Conservation (phyloP, 1,140 invertebrate species). For the Ptiloglossa arizonensis region DNA sequence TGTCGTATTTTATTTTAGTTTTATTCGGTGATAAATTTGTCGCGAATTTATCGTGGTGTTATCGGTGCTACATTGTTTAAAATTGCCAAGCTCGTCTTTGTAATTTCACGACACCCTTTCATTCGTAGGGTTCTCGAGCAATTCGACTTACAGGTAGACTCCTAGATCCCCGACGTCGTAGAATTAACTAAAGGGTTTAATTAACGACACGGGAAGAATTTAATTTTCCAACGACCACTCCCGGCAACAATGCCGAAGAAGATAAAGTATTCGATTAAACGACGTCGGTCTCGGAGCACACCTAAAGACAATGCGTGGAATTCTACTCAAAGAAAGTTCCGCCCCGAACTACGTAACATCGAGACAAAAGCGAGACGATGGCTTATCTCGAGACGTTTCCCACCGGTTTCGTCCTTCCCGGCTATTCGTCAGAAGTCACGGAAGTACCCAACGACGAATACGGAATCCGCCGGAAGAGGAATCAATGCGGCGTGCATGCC, state of each 20-base stretch:
- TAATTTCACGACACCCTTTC: too few relatives aligned
- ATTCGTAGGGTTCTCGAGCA: not conserved
- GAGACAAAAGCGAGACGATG: slow-evolving; percentile 31
- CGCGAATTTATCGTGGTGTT: too few relatives aligned
- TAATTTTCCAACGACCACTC: not conserved
- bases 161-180: not conserved
- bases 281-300: slow-evolving; percentile 19
- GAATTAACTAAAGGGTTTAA: not conserved
- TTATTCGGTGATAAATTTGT: too few relatives aligned
- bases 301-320: slow-evolving; percentile 33
- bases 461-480: slow-evolving; percentile 41
- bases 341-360: slow-evolving; percentile 5
- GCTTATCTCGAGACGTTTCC: slow-evolving; percentile 57
- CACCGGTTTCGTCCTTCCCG: slow-evolving; percentile 24
- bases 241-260: slow-evolving; percentile 8
- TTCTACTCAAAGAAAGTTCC: slow-evolving; percentile 37
- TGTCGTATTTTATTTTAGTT: too few relatives aligned
- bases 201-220: slow-evolving; percentile 22
- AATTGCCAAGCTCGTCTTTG: too few relatives aligned
- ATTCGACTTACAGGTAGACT: not conserved
- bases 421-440: slow-evolving; percentile 47
- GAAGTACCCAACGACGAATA: slow-evolving; percentile 40
- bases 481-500: slow-evolving; percentile 49
- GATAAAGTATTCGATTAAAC: slow-evolving; percentile 40
- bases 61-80: too few relatives aligned